Evolutionary conservation across 2,797 vertebrate genomes (phyloP).

Genomic region (Bryconaethiops microstoma): DNA sequence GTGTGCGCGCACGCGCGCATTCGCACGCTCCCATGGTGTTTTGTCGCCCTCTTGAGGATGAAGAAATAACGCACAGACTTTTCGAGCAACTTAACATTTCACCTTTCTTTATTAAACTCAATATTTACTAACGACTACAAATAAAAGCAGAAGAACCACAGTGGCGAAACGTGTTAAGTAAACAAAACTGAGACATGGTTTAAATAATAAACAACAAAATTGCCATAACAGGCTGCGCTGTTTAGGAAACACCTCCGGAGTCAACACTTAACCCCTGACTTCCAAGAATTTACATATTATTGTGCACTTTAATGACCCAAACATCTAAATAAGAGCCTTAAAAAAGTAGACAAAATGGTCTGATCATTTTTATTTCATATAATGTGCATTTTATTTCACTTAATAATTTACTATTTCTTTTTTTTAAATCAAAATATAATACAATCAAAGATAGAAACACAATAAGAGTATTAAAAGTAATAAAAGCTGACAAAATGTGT

Average conservation of each 20-base stretch:
- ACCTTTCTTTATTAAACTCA: too few relatives aligned
- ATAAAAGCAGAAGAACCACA: too few relatives aligned
- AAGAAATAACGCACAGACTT: background rate
- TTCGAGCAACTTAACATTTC: too few relatives aligned
- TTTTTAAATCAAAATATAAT: too few relatives aligned
- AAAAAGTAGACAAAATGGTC: background rate
- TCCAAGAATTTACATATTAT: background rate
- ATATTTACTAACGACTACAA: background rate
- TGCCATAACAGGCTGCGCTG: background rate
- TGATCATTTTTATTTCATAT: too few relatives aligned
- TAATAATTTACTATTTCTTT: too few relatives aligned
- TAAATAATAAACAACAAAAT: background rate
- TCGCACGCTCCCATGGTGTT: too few relatives aligned
- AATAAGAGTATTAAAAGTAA: too few relatives aligned
- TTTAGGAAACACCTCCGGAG: constrained; percentile 13
- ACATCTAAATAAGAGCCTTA: background rate
- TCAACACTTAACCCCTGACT: background rate
- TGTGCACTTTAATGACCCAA: background rate
- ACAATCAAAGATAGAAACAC: too few relatives aligned
- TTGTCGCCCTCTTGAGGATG: constrained; percentile 44
- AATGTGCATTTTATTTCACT: too few relatives aligned
- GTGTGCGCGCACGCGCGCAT: too few relatives aligned
- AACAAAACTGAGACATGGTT: background rate
- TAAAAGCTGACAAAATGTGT: background rate
- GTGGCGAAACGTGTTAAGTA: background rate